A percentile compares a stretch with the other conserved stretches of the same genome.
These are phyloP conservation scores for Cladorhizidae sp. DNA, from an alignment of 37 sponge, comb jelly and placozoan species.

Conservation along the genomic window DNA sequence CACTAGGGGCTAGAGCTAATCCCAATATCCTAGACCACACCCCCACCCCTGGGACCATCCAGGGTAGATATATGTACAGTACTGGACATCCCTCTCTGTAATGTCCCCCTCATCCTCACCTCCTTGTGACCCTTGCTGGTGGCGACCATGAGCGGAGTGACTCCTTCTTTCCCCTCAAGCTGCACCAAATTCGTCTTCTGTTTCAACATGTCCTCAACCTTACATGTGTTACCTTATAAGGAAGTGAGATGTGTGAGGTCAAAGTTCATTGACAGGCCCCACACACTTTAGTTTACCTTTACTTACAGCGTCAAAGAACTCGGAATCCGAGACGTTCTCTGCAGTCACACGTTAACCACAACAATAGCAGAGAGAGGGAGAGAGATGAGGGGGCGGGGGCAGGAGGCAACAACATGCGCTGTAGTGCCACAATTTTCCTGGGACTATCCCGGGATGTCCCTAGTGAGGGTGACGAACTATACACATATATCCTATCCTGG, in stretches of 20 bases:
- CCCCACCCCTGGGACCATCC: no score
- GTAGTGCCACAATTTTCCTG: no score
- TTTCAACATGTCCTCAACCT: constrained; percentile 20
- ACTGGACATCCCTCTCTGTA: no score
- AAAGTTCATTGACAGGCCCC: background rate
- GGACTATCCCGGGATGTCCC: no score
- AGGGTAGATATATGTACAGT: no score
- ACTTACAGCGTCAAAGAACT: constrained; percentile 66
- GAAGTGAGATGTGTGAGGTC: background rate
- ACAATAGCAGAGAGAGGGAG: background rate
- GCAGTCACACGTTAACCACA: background rate
- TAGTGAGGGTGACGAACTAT: no score
- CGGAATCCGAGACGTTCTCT: constrained; percentile 30
- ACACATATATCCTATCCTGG: no score
- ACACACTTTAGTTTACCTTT: constrained; percentile 26
- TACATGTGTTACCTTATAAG: constrained; percentile 26
- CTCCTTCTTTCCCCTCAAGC: constrained; percentile 68
- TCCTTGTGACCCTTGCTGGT: constrained; percentile 66
- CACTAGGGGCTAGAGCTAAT: no score
- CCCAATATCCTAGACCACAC: no score
- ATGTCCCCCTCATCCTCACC: constrained; percentile 38
- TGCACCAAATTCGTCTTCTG: constrained; percentile 7
- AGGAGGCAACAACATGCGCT: background rate
- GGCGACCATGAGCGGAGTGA: constrained; percentile 89
- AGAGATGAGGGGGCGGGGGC: background rate